Conservation (phyloP, 2,113 vertebrate genomes). For the Oreochromis niloticus region DNA sequence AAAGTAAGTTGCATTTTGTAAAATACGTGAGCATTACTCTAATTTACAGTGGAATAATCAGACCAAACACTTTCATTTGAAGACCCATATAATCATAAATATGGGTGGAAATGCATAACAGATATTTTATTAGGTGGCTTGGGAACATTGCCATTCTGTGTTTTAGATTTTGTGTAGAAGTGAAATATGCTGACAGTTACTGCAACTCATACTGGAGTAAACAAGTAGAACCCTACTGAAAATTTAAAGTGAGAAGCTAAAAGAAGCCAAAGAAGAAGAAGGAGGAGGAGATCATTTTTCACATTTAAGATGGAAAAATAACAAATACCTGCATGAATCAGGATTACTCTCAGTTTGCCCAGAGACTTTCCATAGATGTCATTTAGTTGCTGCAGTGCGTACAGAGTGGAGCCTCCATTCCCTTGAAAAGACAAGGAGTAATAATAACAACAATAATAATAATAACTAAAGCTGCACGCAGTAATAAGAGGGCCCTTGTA, state of each 20-base stretch:
- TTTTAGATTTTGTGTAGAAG: neutral
- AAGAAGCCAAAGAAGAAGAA: neutral
- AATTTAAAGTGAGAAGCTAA: neutral
- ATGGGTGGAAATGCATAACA: neutral
- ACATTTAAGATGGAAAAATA: neutral
- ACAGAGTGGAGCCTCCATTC: conserved; percentile 91
- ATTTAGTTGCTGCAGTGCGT: conserved; percentile 74
- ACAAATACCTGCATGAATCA: conserved; percentile 84
- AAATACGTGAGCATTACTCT: neutral
- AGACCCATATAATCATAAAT: neutral
- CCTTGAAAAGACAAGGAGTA: conserved; percentile 63
- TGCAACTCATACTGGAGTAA: neutral
- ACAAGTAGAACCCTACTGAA: neutral
- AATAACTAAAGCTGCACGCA: neutral
- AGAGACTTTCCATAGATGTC: conserved; percentile 77
- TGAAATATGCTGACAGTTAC: neutral
- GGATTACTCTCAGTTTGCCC: conserved; percentile 74
- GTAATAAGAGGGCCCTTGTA: neutral
- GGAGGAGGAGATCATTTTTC: neutral
- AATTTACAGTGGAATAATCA: neutral
- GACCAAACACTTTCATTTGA: neutral
- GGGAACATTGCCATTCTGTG: neutral
- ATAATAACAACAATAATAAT: neutral
- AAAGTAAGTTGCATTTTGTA: neutral
- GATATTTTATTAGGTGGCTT: neutral